These are phyloP conservation scores for Syrrhaptes paradoxus DNA, from an alignment of 2,113 vertebrate species.

Conservation along the genomic window DNA sequence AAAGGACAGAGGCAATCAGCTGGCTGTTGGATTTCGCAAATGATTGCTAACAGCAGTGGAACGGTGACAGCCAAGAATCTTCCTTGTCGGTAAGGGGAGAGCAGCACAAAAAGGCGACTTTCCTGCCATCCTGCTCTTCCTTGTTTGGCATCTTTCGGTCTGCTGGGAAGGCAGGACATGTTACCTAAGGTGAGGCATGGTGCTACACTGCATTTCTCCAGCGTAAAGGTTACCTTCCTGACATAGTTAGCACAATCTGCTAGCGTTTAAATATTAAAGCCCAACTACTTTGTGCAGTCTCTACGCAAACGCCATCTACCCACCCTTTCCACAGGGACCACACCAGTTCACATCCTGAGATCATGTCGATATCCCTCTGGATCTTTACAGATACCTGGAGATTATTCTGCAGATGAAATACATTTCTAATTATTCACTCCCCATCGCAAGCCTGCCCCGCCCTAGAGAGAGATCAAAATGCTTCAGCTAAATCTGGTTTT, in stretches of 20 bases:
- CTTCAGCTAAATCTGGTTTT: neutral
- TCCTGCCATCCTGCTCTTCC: neutral
- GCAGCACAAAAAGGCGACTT: neutral
- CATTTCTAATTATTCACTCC: neutral
- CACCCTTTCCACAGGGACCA: neutral
- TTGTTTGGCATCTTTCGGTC: neutral
- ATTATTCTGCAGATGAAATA: neutral
- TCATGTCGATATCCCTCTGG: neutral
- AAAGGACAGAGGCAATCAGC: neutral
- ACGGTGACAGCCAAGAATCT: fast-evolving
- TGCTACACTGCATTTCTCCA: neutral
- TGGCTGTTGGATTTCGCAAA: neutral
- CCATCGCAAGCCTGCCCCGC: neutral
- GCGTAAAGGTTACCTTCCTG: neutral
- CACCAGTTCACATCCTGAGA: neutral
- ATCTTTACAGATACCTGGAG: neutral
- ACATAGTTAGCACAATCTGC: neutral
- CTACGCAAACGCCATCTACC: neutral
- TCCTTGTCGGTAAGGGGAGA: neutral
- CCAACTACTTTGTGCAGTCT: neutral
- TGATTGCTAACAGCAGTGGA: neutral
- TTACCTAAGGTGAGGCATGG: neutral
- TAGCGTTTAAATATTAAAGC: neutral
- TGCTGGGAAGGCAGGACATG: fast-evolving
- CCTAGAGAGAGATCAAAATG: neutral